Evolutionary conservation across 2,113 vertebrate genomes (phyloP).

Genomic region (rat (Rattus norvegicus)): DNA sequence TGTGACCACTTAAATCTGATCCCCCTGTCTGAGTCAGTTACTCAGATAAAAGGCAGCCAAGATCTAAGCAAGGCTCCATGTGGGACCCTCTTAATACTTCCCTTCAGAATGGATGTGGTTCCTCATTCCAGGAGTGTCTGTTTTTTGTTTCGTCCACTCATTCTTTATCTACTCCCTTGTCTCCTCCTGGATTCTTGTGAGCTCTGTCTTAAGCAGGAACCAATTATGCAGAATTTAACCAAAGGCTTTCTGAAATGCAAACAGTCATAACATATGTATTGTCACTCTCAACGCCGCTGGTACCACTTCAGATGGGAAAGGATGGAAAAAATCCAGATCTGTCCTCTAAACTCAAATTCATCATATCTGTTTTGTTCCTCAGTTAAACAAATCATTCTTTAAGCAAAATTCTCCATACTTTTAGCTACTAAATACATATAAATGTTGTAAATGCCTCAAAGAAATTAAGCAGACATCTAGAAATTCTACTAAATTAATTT

Average conservation of each 20-base stretch:
- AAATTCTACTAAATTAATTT: background rate
- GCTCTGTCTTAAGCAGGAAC: conserved; percentile 82
- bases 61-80: conserved; percentile 79
- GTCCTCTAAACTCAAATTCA: conserved; percentile 60
- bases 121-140: conserved; percentile 83
- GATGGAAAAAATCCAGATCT: conserved; percentile 68
- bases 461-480: background rate
- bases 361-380: background rate
- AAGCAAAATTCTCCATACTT: background rate
- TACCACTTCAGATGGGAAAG: conserved; percentile 71
- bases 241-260: conserved; percentile 82
- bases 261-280: conserved; percentile 78
- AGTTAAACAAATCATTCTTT: background rate
- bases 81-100: conserved; percentile 79
- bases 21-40: conserved; percentile 85
- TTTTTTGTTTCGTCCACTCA: conserved; percentile 85
- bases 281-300: conserved; percentile 71
- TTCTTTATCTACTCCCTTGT: conserved; percentile 83
- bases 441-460: background rate
- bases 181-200: conserved; percentile 80
- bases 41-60: conserved; percentile 84
- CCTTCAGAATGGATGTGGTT: conserved; percentile 69
- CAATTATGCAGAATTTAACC: conserved; percentile 81
- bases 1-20: conserved; percentile 86
- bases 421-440: background rate